Base-by-base conservation (phyloP, 2,113 vertebrate genomes). In the Seriola rivoliana region DNA sequence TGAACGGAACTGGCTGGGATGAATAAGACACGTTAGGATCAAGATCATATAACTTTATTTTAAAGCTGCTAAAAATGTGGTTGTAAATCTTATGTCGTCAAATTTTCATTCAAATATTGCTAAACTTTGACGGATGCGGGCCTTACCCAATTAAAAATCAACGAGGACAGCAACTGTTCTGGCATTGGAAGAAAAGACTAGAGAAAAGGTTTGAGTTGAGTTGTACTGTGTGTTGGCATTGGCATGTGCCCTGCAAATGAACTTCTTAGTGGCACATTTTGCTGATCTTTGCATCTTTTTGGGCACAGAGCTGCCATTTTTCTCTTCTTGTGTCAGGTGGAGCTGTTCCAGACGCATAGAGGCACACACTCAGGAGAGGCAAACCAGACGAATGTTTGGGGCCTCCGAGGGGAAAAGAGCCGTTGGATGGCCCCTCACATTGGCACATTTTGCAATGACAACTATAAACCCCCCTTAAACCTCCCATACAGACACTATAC, bases 221-320 rank as follows among this genome's bases (percentile, higher is more conserved):
- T 12, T 12, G 0, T n/a, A 25, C 17, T 36, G 21, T 32, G 44
- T 14, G 17, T 68, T 32, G n/a, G 57, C 25, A 14, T 23, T 55
- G 48, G 71, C 19, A 32, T 34, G 71, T 38, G 60, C 57, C 72
- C 73, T 62, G n/a, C n/a, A 44, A 32, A 77, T 68, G 36, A 77
- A 72, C 78, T 64, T 46, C n/a, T 57, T 5, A 12, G n/a, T 12
- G 54, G n/a, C 21, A 25, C 1, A 57, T 57, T 57, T 12, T 23
- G n/a, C 54, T 57, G 54, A 25, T 57, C 54, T 25, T 57, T 57
- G 54, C 54, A 57, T 66, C 23, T 71, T 38, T 13, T 16, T 4
- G 4, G 32, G 29, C 52, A 54, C 21, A 54, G 7, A 54, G 8
- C 21, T 54, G n/a, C 9, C 10, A 55, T 8, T 4, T 23, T 55